Evolutionary conservation across 1,140 invertebrate genomes (phyloP).

Genomic region (Wasmannia auropunctata): DNA sequence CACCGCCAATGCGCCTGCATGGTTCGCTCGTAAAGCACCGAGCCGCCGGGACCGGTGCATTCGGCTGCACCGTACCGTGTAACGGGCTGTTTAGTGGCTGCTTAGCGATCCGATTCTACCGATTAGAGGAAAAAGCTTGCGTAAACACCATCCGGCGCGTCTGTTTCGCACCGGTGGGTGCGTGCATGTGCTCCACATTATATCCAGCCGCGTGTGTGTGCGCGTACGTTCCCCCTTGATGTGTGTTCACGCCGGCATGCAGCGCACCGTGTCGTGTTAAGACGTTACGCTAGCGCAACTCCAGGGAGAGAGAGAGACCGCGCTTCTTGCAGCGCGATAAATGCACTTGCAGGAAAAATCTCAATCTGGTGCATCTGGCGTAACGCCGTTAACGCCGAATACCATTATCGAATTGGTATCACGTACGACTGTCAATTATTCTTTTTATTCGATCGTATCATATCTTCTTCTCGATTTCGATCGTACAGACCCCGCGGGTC

Average conservation of each 20-base stretch:
- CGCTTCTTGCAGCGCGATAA: too few relatives aligned
- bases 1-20: not conserved
- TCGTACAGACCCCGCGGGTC: not conserved
- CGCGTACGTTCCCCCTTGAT: not conserved
- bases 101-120: conserved; percentile 78
- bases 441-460: not conserved
- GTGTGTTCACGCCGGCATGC: not conserved
- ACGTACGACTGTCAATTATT: not conserved
- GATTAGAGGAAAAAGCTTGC: conserved; percentile 78
- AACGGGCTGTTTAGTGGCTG: conserved; percentile 76
- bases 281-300: not conserved
- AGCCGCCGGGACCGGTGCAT: conserved; percentile 53
- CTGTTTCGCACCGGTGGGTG: conserved; percentile 72
- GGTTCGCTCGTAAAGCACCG: conserved; percentile 56
- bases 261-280: conserved; percentile 5
- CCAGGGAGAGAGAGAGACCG: too few relatives aligned
- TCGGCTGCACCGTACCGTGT: conserved; percentile 71
- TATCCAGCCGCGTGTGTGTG: conserved; percentile 54
- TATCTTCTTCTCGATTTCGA: not conserved
- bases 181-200: conserved; percentile 67
- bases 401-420: not conserved
- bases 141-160: conserved; percentile 73
- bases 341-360: conserved; percentile 3
- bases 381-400: conserved; percentile 21
- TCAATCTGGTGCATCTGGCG: not conserved